Percentiles rank a stretch among this genome's conserved stretches.
Conservation (phyloP, 2,113 vertebrate species). For the Protomyctophum bolini region DNA sequence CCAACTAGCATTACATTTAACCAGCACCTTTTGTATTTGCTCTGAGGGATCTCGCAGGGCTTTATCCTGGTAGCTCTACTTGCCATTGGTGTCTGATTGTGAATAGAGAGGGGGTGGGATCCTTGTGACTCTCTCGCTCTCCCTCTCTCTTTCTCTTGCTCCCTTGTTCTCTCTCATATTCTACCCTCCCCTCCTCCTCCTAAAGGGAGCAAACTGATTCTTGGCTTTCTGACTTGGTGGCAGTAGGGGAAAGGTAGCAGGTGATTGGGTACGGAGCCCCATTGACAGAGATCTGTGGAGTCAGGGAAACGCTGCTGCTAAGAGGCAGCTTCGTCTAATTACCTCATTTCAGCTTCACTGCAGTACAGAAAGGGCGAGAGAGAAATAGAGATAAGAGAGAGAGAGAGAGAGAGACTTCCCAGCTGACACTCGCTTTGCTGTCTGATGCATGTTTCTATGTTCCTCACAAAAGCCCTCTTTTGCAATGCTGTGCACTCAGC, state of each 20-base stretch:
- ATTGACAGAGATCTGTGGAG: conserved; percentile 61
- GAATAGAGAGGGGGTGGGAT: conserved; percentile 54
- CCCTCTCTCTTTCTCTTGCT: conserved; percentile 9
- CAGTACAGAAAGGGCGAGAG: conserved; percentile 23
- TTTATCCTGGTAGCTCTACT: conserved; percentile 52
- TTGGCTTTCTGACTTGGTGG: conserved; percentile 36
- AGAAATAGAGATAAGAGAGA: conserved; percentile 14
- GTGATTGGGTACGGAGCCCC: conserved; percentile 63
- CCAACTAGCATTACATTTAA: conserved; percentile 56
- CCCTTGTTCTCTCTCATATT: conserved; percentile 28
- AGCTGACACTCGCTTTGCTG: conserved; percentile 44
- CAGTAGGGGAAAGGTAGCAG: conserved; percentile 53
- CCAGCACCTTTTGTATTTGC: conserved; percentile 58
- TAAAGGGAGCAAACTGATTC: conserved; percentile 44
- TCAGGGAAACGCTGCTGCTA: conserved; percentile 53
- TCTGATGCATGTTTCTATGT: conserved; percentile 60
- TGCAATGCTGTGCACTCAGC: conserved; percentile 75
- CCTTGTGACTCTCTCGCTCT: conserved; percentile 54
- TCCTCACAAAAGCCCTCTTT: conserved; percentile 55
- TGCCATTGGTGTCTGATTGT: conserved; percentile 53
- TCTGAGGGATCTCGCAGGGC: conserved; percentile 50
- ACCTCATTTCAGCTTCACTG: conserved; percentile 63
- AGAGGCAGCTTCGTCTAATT: conserved; percentile 66
- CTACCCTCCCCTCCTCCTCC: conserved; percentile 13
- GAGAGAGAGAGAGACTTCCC: conserved; percentile 9